Percentiles rank a stretch among this genome's conserved stretches.
phyloP scores from a whole-genome alignment of 1,140 invertebrate species.

The Ephestia elutella region DNA sequence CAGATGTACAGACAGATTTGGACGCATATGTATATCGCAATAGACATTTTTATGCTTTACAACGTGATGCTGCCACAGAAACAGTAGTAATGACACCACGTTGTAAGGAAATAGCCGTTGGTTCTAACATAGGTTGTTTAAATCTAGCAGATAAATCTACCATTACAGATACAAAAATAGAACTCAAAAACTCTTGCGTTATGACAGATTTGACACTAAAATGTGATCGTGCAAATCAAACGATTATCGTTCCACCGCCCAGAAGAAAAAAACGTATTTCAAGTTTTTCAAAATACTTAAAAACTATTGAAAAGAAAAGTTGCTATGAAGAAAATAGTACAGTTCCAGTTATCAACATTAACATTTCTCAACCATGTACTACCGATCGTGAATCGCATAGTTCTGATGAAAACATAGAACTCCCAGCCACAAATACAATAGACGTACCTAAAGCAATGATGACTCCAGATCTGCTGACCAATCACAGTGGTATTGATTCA shows the following conservation, averaged over 20 bases:
- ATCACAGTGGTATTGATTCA: conserved; percentile 34
- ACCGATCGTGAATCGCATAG: conserved; percentile 53
- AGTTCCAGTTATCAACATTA: conserved; percentile 71
- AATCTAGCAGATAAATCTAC: conserved; percentile 60
- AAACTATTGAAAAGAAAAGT: conserved; percentile 28
- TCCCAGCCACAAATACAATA: conserved; percentile 38
- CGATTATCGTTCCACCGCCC: conserved; percentile 36
- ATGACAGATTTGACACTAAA: conserved; percentile 44
- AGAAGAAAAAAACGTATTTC: conserved; percentile 41
- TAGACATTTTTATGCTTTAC: conserved; percentile 34
- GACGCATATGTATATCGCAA: conserved; percentile 49
- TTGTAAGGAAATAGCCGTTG: conserved; percentile 62
- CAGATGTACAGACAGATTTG: conserved; percentile 72
- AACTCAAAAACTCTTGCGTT: conserved; percentile 31
- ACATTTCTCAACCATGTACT: conserved; percentile 70
- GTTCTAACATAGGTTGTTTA: conserved; percentile 47
- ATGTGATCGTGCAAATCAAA: conserved; percentile 47
- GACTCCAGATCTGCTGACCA: conserved; percentile 49
- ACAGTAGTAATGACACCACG: conserved; percentile 53
- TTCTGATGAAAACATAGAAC: conserved; percentile 56
- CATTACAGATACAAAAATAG: conserved; percentile 39
- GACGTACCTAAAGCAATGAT: conserved; percentile 19
- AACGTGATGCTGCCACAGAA: conserved; percentile 55
- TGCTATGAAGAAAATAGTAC: conserved; percentile 28
- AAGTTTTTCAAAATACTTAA: conserved; percentile 48